phyloP scores from a whole-genome alignment of 2,888 invertebrate genomes.

The Tridacna gigas region DNA sequence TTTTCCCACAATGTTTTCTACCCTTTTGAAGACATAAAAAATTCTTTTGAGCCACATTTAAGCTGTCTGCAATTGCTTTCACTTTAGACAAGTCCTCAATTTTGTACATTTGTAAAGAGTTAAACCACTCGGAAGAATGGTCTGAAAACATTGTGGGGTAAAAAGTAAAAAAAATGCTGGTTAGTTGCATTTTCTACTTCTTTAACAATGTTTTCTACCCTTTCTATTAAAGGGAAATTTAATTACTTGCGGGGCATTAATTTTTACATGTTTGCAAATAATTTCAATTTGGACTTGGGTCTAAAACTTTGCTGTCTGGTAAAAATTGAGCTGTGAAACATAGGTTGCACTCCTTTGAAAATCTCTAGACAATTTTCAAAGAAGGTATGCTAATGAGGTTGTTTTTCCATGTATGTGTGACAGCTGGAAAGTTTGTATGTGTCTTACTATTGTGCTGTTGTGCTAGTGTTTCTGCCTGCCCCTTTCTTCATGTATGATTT shows the following conservation, averaged over 20 bases:
- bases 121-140: neutral
- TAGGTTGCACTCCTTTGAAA: no score
- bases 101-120: neutral
- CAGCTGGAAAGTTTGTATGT: slow-evolving; percentile 8
- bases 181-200: neutral
- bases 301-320: no score
- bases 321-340: no score
- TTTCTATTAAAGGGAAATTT: no score
- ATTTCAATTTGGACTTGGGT: no score
- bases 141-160: slow-evolving; percentile 9
- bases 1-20: slow-evolving; percentile 7
- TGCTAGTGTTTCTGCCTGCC: neutral
- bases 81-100: neutral
- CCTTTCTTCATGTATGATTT: slow-evolving; percentile 19
- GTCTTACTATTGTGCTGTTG: neutral
- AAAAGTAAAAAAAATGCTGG: slow-evolving; percentile 10
- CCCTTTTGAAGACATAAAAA: neutral
- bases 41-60: neutral
- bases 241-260: no score
- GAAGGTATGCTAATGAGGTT: no score
- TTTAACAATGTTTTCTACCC: neutral
- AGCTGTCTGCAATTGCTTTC: neutral
- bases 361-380: no score
- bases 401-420: neutral
- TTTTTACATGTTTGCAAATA: no score